A percentile compares a stretch with the other conserved stretches of the same genome.
These are phyloP conservation scores for Alethe castanea DNA, from an alignment of 2,113 vertebrate species.

Conservation along the genomic window DNA sequence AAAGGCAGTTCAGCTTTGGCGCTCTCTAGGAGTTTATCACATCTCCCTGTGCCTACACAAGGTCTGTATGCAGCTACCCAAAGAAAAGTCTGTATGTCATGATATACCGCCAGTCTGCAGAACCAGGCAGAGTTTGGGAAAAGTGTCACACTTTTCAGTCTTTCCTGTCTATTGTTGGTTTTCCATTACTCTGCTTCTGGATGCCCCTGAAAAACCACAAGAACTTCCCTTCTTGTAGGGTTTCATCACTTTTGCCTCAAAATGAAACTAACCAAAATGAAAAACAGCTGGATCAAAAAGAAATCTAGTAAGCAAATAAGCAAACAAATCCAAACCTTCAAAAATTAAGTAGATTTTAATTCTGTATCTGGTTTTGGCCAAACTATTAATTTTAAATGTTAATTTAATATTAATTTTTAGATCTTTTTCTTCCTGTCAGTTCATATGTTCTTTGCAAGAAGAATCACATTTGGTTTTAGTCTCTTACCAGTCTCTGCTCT, in stretches of 20 bases:
- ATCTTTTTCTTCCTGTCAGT: neutral
- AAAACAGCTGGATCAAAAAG: neutral
- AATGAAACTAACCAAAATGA: conserved; percentile 41
- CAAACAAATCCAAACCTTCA: neutral
- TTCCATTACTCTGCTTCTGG: conserved; percentile 39
- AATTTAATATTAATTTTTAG: neutral
- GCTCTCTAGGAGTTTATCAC: neutral
- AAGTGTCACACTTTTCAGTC: neutral
- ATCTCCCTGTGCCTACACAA: neutral
- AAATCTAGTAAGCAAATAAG: conserved; percentile 19
- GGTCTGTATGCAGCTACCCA: neutral
- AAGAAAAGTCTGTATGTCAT: neutral
- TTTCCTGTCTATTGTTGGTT: conserved; percentile 14
- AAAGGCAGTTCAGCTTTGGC: neutral
- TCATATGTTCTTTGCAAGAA: neutral
- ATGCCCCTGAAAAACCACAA: conserved; percentile 41
- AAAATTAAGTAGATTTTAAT: neutral
- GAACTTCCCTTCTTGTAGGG: conserved; percentile 51
- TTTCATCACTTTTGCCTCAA: conserved; percentile 48
- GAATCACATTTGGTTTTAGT: neutral
- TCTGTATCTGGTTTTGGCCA: neutral
- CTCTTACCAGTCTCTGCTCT: neutral
- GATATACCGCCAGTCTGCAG: neutral
- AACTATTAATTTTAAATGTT: neutral
- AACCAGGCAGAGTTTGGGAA: neutral